Conservation (phyloP, 2,888 invertebrate species). For the Ophion slaviceki region DNA sequence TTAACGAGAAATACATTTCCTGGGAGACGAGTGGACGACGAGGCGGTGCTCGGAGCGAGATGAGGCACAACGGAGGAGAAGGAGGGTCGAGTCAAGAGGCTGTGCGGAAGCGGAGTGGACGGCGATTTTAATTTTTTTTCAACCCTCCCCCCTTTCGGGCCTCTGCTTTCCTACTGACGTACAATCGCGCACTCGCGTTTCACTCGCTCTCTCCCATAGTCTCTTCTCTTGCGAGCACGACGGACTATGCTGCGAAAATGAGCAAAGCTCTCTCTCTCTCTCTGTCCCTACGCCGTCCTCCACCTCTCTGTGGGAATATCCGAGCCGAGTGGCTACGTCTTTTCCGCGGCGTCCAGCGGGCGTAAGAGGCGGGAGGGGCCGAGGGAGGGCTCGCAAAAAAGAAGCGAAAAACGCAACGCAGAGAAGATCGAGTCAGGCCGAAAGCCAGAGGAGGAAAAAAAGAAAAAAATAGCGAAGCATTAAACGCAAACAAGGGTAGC, state of each 20-base stretch:
- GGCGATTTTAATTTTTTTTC: slow-evolving; percentile 65
- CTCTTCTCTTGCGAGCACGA: slow-evolving; percentile 34
- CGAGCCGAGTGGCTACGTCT: slow-evolving; percentile 18
- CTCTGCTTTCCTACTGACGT: slow-evolving; percentile 15
- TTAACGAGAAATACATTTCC: slow-evolving; percentile 65
- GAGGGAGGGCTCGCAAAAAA: slow-evolving; percentile 14
- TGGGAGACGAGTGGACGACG: slow-evolving; percentile 49
- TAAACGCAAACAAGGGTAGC: slow-evolving; percentile 82
- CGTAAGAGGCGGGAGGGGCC: slow-evolving; percentile 12
- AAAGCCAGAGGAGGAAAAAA: slow-evolving; percentile 54
- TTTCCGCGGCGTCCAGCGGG: slow-evolving; percentile 51
- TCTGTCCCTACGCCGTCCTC: too few species aligned
- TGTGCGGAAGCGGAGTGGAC: slow-evolving; percentile 58
- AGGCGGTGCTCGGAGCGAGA: neutral
- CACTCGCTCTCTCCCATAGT: slow-evolving; percentile 28
- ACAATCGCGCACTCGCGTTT: slow-evolving; percentile 8
- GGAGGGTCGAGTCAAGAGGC: slow-evolving; percentile 23
- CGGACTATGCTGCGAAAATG: slow-evolving; percentile 64
- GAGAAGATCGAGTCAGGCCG: slow-evolving; percentile 48
- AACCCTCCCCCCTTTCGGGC: slow-evolving; percentile 29
- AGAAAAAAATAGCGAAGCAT: slow-evolving; percentile 77
- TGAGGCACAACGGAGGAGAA: slow-evolving; percentile 11
- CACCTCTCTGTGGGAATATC: slow-evolving; percentile 34
- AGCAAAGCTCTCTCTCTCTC: slow-evolving; percentile 38
- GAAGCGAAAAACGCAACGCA: neutral